phyloP scores from a whole-genome alignment of 2,888 invertebrate genomes.

The Frankliniella fusca region DNA sequence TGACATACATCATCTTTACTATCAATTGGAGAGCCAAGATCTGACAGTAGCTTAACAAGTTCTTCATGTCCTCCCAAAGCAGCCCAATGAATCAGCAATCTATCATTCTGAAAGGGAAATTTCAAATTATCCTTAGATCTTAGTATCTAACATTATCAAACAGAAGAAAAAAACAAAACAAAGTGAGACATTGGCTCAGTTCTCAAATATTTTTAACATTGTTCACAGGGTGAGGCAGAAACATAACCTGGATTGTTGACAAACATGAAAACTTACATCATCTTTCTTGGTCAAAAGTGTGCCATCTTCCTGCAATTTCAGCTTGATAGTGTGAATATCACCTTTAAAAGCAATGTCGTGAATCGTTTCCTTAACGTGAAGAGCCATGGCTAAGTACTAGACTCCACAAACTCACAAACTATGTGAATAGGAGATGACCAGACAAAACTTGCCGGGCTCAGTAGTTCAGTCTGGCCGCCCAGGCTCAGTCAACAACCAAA shows the following conservation, averaged over 20 bases:
- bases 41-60: conserved; percentile 64
- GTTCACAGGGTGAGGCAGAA: too few relatives aligned
- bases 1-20: conserved; percentile 63
- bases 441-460: too few relatives aligned
- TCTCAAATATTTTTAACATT: too few relatives aligned
- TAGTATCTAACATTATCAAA: neutral
- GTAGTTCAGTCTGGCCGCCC: too few relatives aligned
- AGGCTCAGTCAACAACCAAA: too few relatives aligned
- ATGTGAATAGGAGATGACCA: too few relatives aligned
- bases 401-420: too few relatives aligned
- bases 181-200: neutral
- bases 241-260: conserved; percentile 13
- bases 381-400: conserved; percentile 29
- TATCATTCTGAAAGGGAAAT: conserved; percentile 56
- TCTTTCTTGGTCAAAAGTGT: neutral
- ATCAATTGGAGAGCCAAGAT: conserved; percentile 63
- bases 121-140: neutral
- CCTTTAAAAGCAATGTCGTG: neutral
- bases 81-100: conserved; percentile 76
- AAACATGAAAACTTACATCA: conserved; percentile 3
- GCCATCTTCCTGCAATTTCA: neutral
- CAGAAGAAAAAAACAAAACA: neutral
- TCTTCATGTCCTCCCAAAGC: conserved; percentile 71
- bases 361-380: conserved; percentile 23
- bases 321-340: neutral